phyloP scores from a whole-genome alignment of 2,797 vertebrate genomes.

The Leucoraja ocellata region DNA sequence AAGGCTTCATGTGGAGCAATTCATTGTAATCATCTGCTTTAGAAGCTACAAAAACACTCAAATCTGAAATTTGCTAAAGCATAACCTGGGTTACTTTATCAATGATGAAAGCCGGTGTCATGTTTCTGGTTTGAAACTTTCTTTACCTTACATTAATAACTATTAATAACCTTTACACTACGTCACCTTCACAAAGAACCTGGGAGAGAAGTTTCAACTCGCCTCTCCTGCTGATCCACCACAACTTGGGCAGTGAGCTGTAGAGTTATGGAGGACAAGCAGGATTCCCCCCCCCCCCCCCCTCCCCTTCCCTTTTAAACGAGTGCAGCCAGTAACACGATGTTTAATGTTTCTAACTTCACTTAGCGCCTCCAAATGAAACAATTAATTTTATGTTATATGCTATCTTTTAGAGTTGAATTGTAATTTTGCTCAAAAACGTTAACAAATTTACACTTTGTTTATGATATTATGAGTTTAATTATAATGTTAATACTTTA shows the following conservation, averaged over 20 bases:
- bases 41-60: background rate
- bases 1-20: background rate
- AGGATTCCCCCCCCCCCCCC: background rate
- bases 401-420: background rate
- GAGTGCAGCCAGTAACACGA: background rate
- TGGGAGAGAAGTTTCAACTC: background rate
- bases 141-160: background rate
- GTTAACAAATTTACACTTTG: background rate
- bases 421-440: background rate
- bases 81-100: constrained; percentile 24
- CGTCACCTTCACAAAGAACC: background rate
- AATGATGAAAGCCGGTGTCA: background rate
- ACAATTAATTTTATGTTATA: background rate
- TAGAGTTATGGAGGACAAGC: background rate
- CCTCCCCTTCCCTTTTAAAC: background rate
- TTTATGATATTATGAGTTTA: background rate
- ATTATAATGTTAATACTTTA: background rate
- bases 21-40: background rate
- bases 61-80: background rate
- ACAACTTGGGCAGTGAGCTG: background rate
- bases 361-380: background rate
- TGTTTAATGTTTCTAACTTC: constrained; percentile 11
- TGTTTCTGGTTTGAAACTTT: background rate
- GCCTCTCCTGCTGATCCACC: background rate
- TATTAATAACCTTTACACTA: background rate